phyloP scores from a whole-genome alignment of 2,113 vertebrate species.

The Capreolus pygargus region DNA sequence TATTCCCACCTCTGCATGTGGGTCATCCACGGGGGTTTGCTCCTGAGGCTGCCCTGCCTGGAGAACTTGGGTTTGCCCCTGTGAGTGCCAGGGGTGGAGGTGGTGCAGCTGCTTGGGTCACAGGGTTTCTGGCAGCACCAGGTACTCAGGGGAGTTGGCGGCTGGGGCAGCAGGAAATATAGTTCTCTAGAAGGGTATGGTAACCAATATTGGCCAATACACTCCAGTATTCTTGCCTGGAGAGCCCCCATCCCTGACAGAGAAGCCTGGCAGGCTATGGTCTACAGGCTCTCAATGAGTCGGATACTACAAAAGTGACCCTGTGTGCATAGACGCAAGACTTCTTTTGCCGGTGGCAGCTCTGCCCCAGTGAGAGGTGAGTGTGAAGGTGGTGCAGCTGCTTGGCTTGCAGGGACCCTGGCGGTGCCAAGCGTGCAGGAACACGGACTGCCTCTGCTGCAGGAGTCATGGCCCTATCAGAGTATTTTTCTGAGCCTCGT shows the following conservation, averaged over 20 bases:
- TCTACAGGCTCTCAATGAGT: background rate
- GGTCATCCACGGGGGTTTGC: background rate
- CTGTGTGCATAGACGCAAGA: fast-evolving
- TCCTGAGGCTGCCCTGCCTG: background rate
- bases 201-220: background rate
- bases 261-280: background rate
- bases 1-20: background rate
- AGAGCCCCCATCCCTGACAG: background rate
- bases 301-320: fast-evolving
- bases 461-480: background rate
- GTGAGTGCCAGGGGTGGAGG: background rate
- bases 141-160: background rate
- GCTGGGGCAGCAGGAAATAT: background rate
- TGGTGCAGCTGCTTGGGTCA: background rate
- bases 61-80: background rate
- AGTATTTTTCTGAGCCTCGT: background rate
- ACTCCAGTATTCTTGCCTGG: background rate
- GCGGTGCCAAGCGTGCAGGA: background rate
- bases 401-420: no score
- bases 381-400: background rate
- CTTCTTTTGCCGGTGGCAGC: background rate
- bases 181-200: background rate
- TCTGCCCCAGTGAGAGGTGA: background rate
- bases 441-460: background rate
- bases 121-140: background rate